Base-by-base conservation (phyloP, 1,140 invertebrate species). In the Heliconius congener region DNA sequence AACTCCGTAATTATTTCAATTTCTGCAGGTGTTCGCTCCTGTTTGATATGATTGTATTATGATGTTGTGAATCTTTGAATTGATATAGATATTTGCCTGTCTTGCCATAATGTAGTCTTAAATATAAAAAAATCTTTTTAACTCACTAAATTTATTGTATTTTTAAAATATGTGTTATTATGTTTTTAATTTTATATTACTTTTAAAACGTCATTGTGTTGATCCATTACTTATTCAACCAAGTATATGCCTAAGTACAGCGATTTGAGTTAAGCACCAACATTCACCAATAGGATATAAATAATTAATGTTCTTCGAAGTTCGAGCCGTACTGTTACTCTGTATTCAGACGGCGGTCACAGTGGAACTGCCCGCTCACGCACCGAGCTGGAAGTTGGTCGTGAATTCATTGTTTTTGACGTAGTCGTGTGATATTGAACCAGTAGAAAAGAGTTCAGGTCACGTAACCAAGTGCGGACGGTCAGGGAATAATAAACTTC, bases 341-440 rank as follows among this genome's bases (percentile, higher is more conserved):
- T 92, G 89, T 93, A 92, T 93, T 91, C 90, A 85, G 78, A 82
- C 71, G 80, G 85, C 85, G 74, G 77, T 74, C 83, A 82, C 83
- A 78, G 70, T 76, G 37, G 75, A 76, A 76, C 79, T 72, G 50
- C 76, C 78, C 84, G 84, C 87, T 87, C 87, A 92, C 88, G 87
- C 90, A 91, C 87, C 79, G 81, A 81, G 79, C 82, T 88, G 86
- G 87, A 90, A 89, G 88, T 90, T 89, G 91, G 87, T 93, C 90
- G 86, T 94, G 91, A 90, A 93, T 93, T 93, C 88, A 93, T 94
- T 93, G 91, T 94, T 93, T 93, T 90, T 90, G 88, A 92, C 86
- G 89, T 87, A 87, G 88, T 87, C 86, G 88, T 91, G 90, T 91
- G 90, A 89, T 92, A 93, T 91, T 91, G 87, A 89, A 91, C 89